Percentiles rank a stretch among this genome's conserved stretches.
These are phyloP conservation scores for Leptinotarsa juncta DNA, from an alignment of 2,888 invertebrate genomes.

Conservation along the genomic window DNA sequence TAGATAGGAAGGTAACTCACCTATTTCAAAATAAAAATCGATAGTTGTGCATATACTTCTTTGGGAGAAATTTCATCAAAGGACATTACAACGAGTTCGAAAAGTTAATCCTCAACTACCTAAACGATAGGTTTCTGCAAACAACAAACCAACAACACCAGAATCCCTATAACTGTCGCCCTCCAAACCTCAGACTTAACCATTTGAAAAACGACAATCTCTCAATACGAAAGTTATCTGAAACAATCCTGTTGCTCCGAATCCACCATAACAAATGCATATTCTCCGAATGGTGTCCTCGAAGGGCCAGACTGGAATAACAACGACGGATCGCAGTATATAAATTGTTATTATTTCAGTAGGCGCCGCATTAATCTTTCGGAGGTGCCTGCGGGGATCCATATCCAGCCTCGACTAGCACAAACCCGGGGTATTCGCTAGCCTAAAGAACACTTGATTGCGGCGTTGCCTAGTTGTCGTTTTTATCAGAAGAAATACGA, in stretches of 20 bases:
- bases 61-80: too few species aligned
- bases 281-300: slow-evolving; percentile 12
- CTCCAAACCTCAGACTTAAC: too few species aligned
- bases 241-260: slow-evolving; percentile 11
- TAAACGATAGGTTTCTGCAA: neutral
- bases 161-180: neutral
- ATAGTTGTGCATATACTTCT: too few species aligned
- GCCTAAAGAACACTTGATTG: neutral
- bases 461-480: slow-evolving; percentile 5
- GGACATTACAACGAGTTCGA: too few species aligned
- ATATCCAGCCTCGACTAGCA: slow-evolving; percentile 7
- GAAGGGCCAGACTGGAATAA: slow-evolving; percentile 25
- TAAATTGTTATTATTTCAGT: slow-evolving; percentile 43
- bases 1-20: too few species aligned
- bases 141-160: neutral
- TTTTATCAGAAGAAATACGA: neutral
- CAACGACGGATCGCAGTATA: slow-evolving; percentile 31
- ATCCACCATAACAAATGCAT: slow-evolving; percentile 9
- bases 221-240: neutral
- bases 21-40: too few species aligned
- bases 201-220: neutral
- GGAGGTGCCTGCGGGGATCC: slow-evolving; percentile 30
- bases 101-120: neutral
- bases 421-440: slow-evolving; percentile 3
- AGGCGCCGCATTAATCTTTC: slow-evolving; percentile 44